Base-by-base conservation (phyloP, 1,140 invertebrate species). In the Chelonus insularis region DNA sequence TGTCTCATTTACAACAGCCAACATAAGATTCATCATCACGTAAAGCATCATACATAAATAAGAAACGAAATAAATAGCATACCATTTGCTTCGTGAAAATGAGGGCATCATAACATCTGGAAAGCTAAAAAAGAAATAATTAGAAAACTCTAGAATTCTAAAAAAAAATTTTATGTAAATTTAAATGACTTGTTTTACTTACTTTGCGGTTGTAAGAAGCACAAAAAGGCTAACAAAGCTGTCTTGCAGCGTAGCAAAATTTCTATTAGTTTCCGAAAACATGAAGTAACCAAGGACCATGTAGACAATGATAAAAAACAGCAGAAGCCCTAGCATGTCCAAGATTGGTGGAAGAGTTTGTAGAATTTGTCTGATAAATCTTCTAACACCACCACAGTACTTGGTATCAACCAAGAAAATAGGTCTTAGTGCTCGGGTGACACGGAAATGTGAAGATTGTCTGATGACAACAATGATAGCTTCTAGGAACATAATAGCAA, bases 31-130 rank as follows among this genome's bases (percentile, higher is more conserved):
- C 92, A 95, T 95, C 62, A 95, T 85, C 25, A 95, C 89, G 73
- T 95, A 96, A 0, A 96, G 82, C 68, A 92, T 90, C 14, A 91
- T 89, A 52, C 88, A 88, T 20, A 96, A 86, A 75, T 95, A 96
- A 1, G 89, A 86, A 54, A 95, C 89, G 78, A 95, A 95, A 76
- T 94, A 95, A 39, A 93, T 78, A n/a, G 89, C 88, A 68, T 91
- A 91, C 86, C 88, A 94, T 72, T 88, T 89, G 12, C 86, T 90
- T 68, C 85, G 84, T 1, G 89, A 86, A 80, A 94, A 95, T 0
- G 93, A 89, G 8, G 91, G 92, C 93, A 96, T 95, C 93, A 95
- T 95, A 6, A 96, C 92, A 79, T 95, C 93, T 16, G 93, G 93
- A 82, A 91, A 95, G 80, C 92, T 95, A 78, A 67, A 82, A 81